These are phyloP conservation scores for Galleria mellonella DNA, from an alignment of 1,140 invertebrate genomes.

Conservation along the genomic window DNA sequence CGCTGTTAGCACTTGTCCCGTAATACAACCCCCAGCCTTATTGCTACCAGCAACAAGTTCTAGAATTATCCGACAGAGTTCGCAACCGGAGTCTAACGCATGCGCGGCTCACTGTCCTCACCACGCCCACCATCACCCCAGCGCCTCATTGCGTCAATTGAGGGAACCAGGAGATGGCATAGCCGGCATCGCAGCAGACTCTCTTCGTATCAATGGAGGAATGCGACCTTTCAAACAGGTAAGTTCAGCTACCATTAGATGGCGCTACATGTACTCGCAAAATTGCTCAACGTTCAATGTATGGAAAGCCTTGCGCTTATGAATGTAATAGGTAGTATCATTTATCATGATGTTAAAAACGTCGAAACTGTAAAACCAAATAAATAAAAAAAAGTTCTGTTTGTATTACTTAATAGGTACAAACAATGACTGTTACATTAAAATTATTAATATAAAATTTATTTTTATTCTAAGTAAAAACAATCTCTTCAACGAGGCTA, in stretches of 20 bases:
- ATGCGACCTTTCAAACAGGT: conserved; percentile 97
- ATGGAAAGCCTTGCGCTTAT: conserved; percentile 1
- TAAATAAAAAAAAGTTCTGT: too few relatives aligned
- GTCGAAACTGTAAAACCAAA: too few relatives aligned
- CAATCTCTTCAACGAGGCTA: background rate
- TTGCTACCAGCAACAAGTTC: conserved; percentile 81
- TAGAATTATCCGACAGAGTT: conserved; percentile 91
- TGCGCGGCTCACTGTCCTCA: conserved; percentile 78
- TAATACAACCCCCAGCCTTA: conserved; percentile 79
- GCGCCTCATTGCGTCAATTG: conserved; percentile 88
- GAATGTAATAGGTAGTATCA: background rate
- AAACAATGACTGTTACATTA: too few relatives aligned
- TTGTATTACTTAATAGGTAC: too few relatives aligned
- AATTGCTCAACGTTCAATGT: background rate
- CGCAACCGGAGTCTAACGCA: conserved; percentile 88
- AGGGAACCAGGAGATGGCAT: conserved; percentile 89
- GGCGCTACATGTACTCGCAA: conserved; percentile 26
- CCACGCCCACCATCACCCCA: conserved; percentile 77
- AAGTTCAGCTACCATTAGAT: conserved; percentile 57
- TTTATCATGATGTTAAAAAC: too few relatives aligned
- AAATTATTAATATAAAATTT: too few relatives aligned
- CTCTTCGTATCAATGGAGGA: conserved; percentile 95
- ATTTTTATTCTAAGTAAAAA: background rate
- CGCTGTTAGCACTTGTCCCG: conserved; percentile 77
- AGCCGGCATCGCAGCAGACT: conserved; percentile 97